Conservation (phyloP, 2,113 vertebrate genomes). For the Erythrolamprus reginae region DNA sequence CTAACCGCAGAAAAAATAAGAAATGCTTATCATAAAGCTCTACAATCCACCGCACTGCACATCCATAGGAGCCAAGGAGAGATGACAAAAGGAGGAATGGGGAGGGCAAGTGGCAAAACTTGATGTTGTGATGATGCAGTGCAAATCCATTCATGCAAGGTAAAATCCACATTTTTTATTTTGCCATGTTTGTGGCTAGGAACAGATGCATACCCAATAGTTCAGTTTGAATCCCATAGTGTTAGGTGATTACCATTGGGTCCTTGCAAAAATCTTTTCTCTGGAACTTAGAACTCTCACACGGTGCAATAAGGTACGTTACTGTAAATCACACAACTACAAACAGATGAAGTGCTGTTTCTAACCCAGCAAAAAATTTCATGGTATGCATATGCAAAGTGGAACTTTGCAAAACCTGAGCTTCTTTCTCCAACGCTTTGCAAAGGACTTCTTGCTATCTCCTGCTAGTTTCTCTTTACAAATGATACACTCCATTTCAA, state of each 20-base stretch:
- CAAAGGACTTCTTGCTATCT: neutral
- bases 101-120: neutral
- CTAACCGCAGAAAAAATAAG: neutral
- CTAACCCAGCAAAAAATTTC: neutral
- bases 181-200: neutral
- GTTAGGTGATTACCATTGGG: neutral
- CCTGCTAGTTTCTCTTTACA: neutral
- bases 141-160: neutral
- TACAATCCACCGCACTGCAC: neutral
- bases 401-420: neutral
- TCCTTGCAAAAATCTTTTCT: neutral
- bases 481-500: neutral
- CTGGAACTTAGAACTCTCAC: neutral
- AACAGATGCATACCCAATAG: neutral
- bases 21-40: neutral
- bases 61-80: neutral
- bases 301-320: neutral
- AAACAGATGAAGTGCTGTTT: neutral
- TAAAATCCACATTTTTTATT: neutral
- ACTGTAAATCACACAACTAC: neutral
- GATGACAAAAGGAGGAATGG: neutral
- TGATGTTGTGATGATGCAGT: neutral
- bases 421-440: neutral
- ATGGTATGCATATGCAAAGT: neutral
- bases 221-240: neutral